Percentiles rank a stretch among this genome's conserved stretches.
Evolutionary conservation across 2,797 vertebrate genomes (phyloP).

Genomic region (Alosa sapidissima): DNA sequence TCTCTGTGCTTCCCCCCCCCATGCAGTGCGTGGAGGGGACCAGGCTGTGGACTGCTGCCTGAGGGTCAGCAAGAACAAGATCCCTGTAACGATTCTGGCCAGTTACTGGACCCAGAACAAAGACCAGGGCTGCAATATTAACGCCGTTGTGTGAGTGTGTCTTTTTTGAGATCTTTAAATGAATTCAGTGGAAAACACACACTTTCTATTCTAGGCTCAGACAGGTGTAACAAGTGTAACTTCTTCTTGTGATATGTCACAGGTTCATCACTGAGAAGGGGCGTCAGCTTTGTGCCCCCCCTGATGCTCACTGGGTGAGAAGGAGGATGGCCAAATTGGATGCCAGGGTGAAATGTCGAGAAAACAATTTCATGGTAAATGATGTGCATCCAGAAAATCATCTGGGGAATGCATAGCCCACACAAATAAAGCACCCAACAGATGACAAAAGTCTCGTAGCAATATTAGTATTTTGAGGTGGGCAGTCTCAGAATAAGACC

Average conservation of each 20-base stretch:
- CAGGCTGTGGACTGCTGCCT: constrained; percentile 56
- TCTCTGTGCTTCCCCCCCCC: not conserved
- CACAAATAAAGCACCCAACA: not conserved
- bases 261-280: constrained; percentile 49
- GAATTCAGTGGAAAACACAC: not conserved
- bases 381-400: not conserved
- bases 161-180: not conserved
- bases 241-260: constrained; percentile 9
- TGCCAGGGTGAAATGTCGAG: not conserved
- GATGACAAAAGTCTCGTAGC: no score
- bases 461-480: not conserved
- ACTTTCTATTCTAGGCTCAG: no score
- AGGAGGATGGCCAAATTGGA: constrained; percentile 21
- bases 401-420: not conserved
- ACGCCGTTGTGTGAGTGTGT: constrained; percentile 54
- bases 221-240: no score
- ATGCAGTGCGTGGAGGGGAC: constrained; percentile 42
- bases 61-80: not conserved
- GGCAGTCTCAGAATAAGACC: not conserved
- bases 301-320: constrained; percentile 31
- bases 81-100: constrained; percentile 32
- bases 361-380: constrained; percentile 30
- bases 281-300: constrained; percentile 43
- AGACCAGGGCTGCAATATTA: constrained; percentile 39
- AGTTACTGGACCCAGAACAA: constrained; percentile 39